Percentiles rank a stretch among this genome's conserved stretches.
phyloP scores from a whole-genome alignment of 2,888 invertebrate species.

The Caenorhabditis sp. region DNA sequence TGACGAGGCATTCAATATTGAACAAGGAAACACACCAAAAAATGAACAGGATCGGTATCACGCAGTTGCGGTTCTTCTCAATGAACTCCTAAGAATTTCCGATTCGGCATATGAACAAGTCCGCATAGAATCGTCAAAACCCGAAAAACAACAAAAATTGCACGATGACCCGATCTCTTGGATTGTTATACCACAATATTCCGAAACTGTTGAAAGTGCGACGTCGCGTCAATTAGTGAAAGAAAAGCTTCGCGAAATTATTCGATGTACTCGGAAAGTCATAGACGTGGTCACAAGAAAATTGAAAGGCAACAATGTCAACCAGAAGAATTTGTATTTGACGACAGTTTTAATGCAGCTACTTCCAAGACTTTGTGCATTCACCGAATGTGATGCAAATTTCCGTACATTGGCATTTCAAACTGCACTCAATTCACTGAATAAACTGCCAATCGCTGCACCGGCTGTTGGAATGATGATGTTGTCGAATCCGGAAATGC shows the following conservation, averaged over 20 bases:
- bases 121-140: constrained; percentile 41
- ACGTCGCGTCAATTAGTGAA: constrained; percentile 84
- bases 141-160: constrained; percentile 14
- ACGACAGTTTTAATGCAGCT: constrained; percentile 87
- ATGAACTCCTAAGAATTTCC: constrained; percentile 81
- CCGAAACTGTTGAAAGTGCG: constrained; percentile 82
- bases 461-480: constrained; percentile 40
- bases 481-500: constrained; percentile 23
- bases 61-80: constrained; percentile 74
- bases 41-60: constrained; percentile 31
- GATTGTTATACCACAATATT: constrained; percentile 48
- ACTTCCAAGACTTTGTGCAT: constrained; percentile 77
- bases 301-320: not conserved
- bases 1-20: constrained; percentile 81
- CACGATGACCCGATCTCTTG: constrained; percentile 56
- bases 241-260: constrained; percentile 80
- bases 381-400: constrained; percentile 23
- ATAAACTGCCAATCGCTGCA: constrained; percentile 14
- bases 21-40: constrained; percentile 5
- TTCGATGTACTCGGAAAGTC: constrained; percentile 13
- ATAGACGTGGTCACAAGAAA: not conserved
- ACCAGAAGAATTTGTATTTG: constrained; percentile 70
- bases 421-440: constrained; percentile 9
- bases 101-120: constrained; percentile 57
- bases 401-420: constrained; percentile 23